Conservation (phyloP, 2,113 vertebrate genomes). For the Abramis brama region DNA sequence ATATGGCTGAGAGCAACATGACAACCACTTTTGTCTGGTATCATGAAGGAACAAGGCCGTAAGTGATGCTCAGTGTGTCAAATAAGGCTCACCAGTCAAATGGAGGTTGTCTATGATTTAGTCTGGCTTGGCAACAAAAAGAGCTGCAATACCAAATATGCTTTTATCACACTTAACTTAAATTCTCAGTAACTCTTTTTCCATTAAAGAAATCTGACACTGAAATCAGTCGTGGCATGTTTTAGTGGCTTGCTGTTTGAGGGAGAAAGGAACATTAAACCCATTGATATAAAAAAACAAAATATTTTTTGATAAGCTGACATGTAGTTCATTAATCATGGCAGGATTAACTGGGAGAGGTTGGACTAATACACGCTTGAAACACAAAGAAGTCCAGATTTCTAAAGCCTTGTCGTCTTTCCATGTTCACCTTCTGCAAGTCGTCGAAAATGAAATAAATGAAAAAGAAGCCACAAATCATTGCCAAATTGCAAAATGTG, state of each 20-base stretch:
- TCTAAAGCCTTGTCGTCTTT: slow-evolving; percentile 1
- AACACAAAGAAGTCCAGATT: background rate
- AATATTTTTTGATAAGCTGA: background rate
- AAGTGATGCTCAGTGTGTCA: slow-evolving; percentile 2
- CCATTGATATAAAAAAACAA: background rate
- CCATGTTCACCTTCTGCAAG: slow-evolving; percentile 5
- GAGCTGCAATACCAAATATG: background rate
- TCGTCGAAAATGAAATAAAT: background rate
- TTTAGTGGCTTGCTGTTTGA: background rate
- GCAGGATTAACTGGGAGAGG: background rate
- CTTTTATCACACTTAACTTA: background rate
- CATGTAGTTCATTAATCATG: slow-evolving; percentile 6
- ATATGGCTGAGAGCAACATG: background rate
- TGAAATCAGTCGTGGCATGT: background rate
- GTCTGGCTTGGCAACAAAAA: background rate
- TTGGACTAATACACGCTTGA: background rate
- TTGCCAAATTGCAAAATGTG: slow-evolving; percentile 12
- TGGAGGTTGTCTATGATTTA: background rate
- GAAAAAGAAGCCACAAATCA: background rate
- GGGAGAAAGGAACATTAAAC: background rate
- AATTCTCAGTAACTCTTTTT: background rate
- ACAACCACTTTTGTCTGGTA: background rate
- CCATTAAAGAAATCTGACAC: background rate
- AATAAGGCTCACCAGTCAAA: background rate
- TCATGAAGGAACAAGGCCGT: background rate